These are phyloP conservation scores for Notarius lentiginosus DNA, from an alignment of 2,113 vertebrate species.

Conservation along the genomic window DNA sequence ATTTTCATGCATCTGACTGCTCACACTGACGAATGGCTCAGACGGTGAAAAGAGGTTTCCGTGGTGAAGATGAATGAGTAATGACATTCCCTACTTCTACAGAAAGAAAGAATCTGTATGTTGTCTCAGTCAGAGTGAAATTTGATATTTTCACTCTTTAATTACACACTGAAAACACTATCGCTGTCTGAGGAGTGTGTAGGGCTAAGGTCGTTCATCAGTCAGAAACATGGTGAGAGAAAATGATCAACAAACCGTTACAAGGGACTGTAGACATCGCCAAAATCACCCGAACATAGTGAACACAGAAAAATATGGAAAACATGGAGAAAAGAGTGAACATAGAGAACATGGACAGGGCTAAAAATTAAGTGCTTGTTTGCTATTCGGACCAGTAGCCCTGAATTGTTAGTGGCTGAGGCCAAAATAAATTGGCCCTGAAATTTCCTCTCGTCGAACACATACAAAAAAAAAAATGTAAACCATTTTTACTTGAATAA, in stretches of 20 bases:
- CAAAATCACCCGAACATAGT: background rate
- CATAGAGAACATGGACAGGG: background rate
- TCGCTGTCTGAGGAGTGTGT: background rate
- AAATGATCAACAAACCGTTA: background rate
- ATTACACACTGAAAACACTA: background rate
- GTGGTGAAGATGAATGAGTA: background rate
- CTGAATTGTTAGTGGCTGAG: no score
- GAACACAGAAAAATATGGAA: no score
- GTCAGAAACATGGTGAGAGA: background rate
- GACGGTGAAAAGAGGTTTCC: background rate
- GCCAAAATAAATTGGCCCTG: no score
- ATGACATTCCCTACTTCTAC: background rate
- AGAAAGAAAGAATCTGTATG: background rate
- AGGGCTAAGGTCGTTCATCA: background rate
- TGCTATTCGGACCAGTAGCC: no score
- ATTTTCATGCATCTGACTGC: background rate
- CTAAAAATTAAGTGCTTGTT: no score
- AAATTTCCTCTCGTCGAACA: no score
- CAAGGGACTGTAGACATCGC: background rate
- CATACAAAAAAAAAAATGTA: no score
- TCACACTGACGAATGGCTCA: background rate
- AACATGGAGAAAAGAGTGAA: background rate
- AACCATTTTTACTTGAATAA: no score
- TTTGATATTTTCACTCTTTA: background rate
- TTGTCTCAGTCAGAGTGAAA: background rate